Percentiles rank a stretch among this genome's conserved stretches.
These are phyloP conservation scores for Hiodon alosoides DNA, from an alignment of 2,113 vertebrate genomes.

Conservation along the genomic window DNA sequence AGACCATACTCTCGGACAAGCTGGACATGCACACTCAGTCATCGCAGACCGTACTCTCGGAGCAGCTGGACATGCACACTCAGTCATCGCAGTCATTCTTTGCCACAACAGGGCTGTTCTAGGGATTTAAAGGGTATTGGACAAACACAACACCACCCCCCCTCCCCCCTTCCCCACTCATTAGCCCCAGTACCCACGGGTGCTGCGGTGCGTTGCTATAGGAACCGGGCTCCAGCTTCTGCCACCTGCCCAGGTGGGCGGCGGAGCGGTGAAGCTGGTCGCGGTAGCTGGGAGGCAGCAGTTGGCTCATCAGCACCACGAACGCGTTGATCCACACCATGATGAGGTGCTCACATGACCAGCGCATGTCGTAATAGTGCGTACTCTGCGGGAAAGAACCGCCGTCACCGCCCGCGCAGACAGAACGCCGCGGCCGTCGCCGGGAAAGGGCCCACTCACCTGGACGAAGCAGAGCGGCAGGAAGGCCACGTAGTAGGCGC, in stretches of 20 bases:
- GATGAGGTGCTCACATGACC: slow-evolving; percentile 98
- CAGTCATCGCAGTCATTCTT: too few species aligned
- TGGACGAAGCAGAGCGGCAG: slow-evolving; percentile 96
- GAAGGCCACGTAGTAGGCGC: slow-evolving; percentile 95
- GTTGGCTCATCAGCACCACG: slow-evolving; percentile 94
- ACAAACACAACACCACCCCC: too few species aligned
- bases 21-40: too few species aligned
- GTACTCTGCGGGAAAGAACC: slow-evolving; percentile 73
- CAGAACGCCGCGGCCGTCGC: neutral
- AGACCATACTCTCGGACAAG: too few species aligned
- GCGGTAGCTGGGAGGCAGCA: slow-evolving; percentile 92
- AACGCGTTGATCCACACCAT: slow-evolving; percentile 99
- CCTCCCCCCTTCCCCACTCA: too few species aligned
- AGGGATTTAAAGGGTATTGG: too few species aligned
- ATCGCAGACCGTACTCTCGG: too few species aligned
- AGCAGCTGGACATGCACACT: too few species aligned
- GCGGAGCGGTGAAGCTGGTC: slow-evolving; percentile 92
- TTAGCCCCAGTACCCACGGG: slow-evolving; percentile 69
- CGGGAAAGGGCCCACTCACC: slow-evolving; percentile 55
- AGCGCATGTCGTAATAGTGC: slow-evolving; percentile 99
- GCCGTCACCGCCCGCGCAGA: neutral
- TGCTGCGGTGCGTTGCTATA: slow-evolving; percentile 96
- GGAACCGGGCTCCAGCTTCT: slow-evolving; percentile 90
- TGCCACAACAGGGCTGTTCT: too few species aligned
- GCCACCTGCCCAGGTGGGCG: slow-evolving; percentile 94